Base-by-base conservation (phyloP, 2,797 vertebrate species). In the Coreius guichenoti region DNA sequence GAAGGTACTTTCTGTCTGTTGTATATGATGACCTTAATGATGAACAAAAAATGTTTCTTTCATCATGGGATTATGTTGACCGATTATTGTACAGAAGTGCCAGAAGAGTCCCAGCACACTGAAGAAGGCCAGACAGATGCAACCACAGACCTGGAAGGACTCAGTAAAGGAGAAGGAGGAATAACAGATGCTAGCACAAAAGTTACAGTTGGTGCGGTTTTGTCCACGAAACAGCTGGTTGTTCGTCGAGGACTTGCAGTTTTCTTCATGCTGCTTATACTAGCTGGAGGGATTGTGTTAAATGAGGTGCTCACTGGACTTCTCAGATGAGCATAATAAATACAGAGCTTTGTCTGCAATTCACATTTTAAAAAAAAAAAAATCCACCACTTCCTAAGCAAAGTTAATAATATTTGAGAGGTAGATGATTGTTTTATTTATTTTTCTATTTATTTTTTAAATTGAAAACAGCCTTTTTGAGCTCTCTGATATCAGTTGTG, bases 161-260 rank as follows among this genome's bases (percentile, higher is more conserved):
- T 82, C 1, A 8, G 1, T 45, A 77, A 68, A 80, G 61, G 9
- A 58, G 85, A 82, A 56, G 58, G 70, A 43, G 72, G 61, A 49
- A 67, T 65, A 80, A 47, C 43, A 47, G 63, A 80, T 2, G 2
- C 19, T 21, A 67, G 8, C 3, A 31, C 14, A 21, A 61, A n/a
- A 0, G 31, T 86, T 70, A 86, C 45, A 0, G 84, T 68, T 61
- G 73, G 56, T 1, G 5, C 3, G 2, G 47, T 83, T n/a, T 86
- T 93, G 86, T 92, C 92, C 31, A 73, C 86, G 87, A 91, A 87
- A 81, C 94, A 94, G 91, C 92, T 95, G 84, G 85, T 93, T 61
- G 75, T 94, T 7, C 90, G 93, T 23, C 91, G 91, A 49, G 91
- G 94, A 56, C 90, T 94, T 39, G 31, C 90, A 3, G 80, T 90